Evolutionary conservation across 1,140 invertebrate genomes (phyloP).

Genomic region (Pteromalus puparum): DNA sequence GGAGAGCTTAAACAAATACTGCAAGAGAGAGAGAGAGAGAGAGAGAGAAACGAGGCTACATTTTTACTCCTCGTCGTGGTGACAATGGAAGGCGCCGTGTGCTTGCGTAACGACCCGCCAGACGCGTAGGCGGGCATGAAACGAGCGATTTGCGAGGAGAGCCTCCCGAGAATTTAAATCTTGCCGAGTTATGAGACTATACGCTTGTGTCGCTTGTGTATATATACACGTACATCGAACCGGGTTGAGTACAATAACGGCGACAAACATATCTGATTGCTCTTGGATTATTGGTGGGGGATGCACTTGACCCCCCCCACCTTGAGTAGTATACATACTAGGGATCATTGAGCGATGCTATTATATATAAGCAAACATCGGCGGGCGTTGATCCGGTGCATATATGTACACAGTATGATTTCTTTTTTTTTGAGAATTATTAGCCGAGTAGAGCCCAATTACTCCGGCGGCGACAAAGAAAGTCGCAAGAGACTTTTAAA

Average conservation of each 20-base stretch:
- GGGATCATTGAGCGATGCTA: too few relatives aligned
- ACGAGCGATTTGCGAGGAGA: conserved; percentile 44
- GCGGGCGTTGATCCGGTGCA: conserved; percentile 3
- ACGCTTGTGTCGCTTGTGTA: too few relatives aligned
- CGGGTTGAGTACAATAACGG: not conserved
- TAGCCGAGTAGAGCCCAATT: conserved; percentile 18
- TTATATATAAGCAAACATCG: conserved; percentile 7
- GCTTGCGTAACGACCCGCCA: conserved; percentile 17
- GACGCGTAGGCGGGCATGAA: conserved; percentile 47
- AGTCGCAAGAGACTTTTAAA: conserved; percentile 35
- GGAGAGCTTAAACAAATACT: conserved; percentile 28
- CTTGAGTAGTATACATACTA: not conserved
- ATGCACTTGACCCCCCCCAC: not conserved
- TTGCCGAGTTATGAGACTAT: not conserved
- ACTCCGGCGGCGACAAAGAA: conserved; percentile 18
- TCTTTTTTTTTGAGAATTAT: not conserved
- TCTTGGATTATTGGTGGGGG: not conserved
- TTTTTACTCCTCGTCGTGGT: not conserved
- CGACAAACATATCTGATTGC: not conserved
- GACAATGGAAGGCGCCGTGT: conserved; percentile 25
- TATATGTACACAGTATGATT: too few relatives aligned
- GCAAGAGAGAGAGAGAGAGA: not conserved
- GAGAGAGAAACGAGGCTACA: not conserved
- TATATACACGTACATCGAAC: not conserved
- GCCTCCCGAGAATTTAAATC: conserved; percentile 9